These are phyloP conservation scores for Scaptomyza caliginosa DNA, from an alignment of 2,888 invertebrate genomes.

Conservation along the genomic window DNA sequence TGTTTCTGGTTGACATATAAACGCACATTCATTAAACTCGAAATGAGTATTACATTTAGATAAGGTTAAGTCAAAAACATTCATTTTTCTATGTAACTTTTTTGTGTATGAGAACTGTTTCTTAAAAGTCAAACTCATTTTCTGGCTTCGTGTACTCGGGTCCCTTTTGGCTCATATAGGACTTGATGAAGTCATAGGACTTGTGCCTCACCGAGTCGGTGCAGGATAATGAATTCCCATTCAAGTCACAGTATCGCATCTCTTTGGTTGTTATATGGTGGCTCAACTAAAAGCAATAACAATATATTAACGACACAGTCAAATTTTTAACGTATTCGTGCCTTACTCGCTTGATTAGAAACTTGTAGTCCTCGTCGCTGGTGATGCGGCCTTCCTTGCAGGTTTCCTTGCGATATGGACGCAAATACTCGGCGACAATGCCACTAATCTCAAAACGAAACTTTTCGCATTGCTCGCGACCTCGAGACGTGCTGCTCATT, in stretches of 20 bases:
- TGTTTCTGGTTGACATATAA: no score
- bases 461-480: slow-evolving; percentile 49
- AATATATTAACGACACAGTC: background rate
- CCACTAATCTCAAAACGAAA: slow-evolving; percentile 62
- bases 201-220: slow-evolving; percentile 91
- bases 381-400: slow-evolving; percentile 94
- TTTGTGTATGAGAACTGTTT: background rate
- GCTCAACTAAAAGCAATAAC: slow-evolving; percentile 34
- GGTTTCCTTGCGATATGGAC: slow-evolving; percentile 92
- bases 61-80: background rate
- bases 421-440: slow-evolving; percentile 58
- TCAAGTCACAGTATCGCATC: slow-evolving; percentile 58
- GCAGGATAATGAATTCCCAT: slow-evolving; percentile 47
- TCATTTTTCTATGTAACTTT: background rate
- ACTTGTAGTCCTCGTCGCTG: slow-evolving; percentile 90
- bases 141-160: slow-evolving; percentile 84
- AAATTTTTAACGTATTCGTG: background rate
- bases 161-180: slow-evolving; percentile 98
- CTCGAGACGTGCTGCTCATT: slow-evolving; percentile 10
- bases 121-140: slow-evolving; percentile 28
- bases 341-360: slow-evolving; percentile 58
- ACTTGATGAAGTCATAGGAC: slow-evolving; percentile 96
- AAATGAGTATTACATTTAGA: background rate
- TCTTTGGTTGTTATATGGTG: slow-evolving; percentile 65
- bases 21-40: background rate